Conservation (phyloP, 2,113 vertebrate genomes). For the Rhynchomys soricoides region DNA sequence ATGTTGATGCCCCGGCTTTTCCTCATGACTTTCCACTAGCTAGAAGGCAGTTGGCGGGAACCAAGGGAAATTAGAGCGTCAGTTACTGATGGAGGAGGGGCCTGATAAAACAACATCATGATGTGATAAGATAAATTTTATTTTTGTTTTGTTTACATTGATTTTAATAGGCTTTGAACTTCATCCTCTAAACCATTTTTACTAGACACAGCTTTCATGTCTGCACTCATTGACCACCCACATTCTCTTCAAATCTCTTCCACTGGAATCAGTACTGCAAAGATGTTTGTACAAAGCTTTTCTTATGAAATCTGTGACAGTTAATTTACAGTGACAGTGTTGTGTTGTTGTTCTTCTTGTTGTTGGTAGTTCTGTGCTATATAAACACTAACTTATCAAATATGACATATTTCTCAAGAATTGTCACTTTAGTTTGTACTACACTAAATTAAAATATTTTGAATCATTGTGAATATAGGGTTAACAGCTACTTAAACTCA, state of each 20-base stretch:
- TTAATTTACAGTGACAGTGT: not conserved
- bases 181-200: not conserved
- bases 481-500: not conserved
- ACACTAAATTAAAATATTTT: constrained; percentile 3
- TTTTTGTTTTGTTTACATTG: not conserved
- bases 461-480: not conserved
- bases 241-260: not conserved
- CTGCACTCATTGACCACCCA: not conserved
- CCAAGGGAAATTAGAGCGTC: not conserved
- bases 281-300: not conserved
- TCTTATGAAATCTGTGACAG: not conserved
- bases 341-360: not conserved
- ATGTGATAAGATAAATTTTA: not conserved
- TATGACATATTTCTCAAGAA: not conserved
- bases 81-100: rapidly evolving
- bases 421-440: not conserved
- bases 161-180: not conserved
- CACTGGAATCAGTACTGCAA: not conserved
- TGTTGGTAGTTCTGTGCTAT: not conserved
- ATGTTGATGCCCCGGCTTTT: not conserved
- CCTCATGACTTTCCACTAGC: not conserved
- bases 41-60: not conserved
- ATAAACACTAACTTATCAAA: not conserved
- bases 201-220: not conserved
- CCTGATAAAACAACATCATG: not conserved